Base-by-base conservation (phyloP, 2,797 vertebrate genomes). In the Gymnothorax reevesii region DNA sequence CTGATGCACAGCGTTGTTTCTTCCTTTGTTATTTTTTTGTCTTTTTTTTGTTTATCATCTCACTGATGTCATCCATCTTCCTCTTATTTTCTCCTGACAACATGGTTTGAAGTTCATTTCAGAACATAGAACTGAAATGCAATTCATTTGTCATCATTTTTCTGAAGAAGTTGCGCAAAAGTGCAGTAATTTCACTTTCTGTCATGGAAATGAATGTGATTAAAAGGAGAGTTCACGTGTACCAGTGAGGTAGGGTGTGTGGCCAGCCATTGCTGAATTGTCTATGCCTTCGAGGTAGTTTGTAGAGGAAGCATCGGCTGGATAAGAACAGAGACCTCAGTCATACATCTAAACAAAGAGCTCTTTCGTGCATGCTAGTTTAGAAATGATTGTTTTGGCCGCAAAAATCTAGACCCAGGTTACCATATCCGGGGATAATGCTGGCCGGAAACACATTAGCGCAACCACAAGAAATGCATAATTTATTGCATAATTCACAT, bases 81-180 rank as follows among this genome's bases (percentile, higher is more conserved):
- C 66, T 71, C 9, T 62, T 75, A 42, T 75, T 15, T 59, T 71
- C 82, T 22, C 82, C 71, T 89, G 75, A 86, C 84, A 88, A 59
- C 86, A 73, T 82, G 57, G 83, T 88, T 80, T 89, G 87, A 84
- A 88, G 87, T 83, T 64, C 12, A 60, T 60, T 60, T 88, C 82
- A 77, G 49, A 86, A 60, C 83, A 64, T 85, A 69, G 84, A 85
- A 88, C 64, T 9, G 25, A 10, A 82, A 82, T 52, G 15, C 33
- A 66, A 86, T 88, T 88, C 89, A 85, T 88, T 87, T 73, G 89
- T 88, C 80, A 60, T 60, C 33, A 42, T 42, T 42, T 73, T 88
- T 77, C 83, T 87, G 83, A 85, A 84, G 83, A 83, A 86, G 60
- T 57, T 84, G 84, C 69, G 55, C 84, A 84, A 83, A 85, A 83